Evolutionary conservation across 2,797 vertebrate genomes (phyloP).

Genomic region (Lateolabrax maculatus): DNA sequence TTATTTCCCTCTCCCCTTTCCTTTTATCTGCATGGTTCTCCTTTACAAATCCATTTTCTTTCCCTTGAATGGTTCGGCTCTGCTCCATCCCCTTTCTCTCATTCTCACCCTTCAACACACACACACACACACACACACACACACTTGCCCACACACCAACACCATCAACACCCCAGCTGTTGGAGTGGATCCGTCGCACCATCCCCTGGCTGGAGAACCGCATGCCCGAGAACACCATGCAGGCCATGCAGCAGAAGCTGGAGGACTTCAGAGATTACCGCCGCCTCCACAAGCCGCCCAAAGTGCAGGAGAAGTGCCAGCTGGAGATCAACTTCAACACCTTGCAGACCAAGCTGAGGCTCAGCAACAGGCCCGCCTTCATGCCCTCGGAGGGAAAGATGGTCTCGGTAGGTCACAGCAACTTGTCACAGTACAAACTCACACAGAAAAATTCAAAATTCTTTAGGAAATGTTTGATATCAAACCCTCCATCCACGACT

Average conservation of each 20-base stretch:
- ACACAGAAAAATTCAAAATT: neutral
- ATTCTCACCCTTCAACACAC: constrained; percentile 19
- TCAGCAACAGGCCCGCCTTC: constrained; percentile 98
- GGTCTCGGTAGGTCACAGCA: constrained; percentile 91
- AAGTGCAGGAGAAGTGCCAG: constrained; percentile 99
- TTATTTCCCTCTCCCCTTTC: constrained; percentile 6
- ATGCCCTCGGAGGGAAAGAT: constrained; percentile 99
- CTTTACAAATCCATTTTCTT: constrained; percentile 29
- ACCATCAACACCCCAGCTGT: constrained; percentile 82
- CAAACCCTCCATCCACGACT: neutral
- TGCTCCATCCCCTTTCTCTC: constrained; percentile 7
- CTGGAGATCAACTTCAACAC: constrained; percentile 99
- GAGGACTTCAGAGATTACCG: constrained; percentile 98
- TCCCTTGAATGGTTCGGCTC: constrained; percentile 34
- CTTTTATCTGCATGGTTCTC: constrained; percentile 36
- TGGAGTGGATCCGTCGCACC: constrained; percentile 98
- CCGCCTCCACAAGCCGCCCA: constrained; percentile 96
- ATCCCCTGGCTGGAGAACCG: constrained; percentile 99
- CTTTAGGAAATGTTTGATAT: constrained; percentile 3
- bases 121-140: constrained; percentile 38
- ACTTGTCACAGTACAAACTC: neutral
- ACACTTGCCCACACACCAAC: constrained; percentile 10
- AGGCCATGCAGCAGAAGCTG: constrained; percentile 99
- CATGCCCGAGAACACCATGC: constrained; percentile 97
- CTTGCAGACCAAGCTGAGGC: constrained; percentile 96